Base-by-base conservation (phyloP, 2,113 vertebrate species). In the Nibea albiflora region DNA sequence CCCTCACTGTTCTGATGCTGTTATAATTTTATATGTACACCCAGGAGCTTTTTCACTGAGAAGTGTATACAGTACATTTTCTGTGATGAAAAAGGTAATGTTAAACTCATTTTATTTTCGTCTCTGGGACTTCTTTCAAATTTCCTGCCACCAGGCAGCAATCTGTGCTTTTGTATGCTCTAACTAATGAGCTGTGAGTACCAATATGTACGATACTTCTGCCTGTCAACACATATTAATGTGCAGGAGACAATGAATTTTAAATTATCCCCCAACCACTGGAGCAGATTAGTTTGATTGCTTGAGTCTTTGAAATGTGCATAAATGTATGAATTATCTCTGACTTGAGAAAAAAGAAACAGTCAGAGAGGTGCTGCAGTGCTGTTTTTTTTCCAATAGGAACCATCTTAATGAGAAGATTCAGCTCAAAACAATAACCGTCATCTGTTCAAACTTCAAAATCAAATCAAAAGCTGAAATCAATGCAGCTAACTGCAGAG, bases 191-290 rank as follows among this genome's bases (percentile, higher is more conserved):
- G 31, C 16, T 70, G 24, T 44, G 26, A 67, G 52, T 16, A 35
- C 6, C 6, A 66, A 71, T 39, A 71, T 44, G 69, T 26, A 22
- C 1, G 6, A 68, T 53, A 19, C 26, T 20, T 63, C 50, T 71
- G 65, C 57, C 70, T 50, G 75, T 85, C 81, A 62, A 1, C 65
- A 35, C 62, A 53, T 52, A 80, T 79, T 76, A 78, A 83, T 67
- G 22, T 73, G 54, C 39, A 73, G 54, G 46, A 73, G 69, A 83
- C 65, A 78, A 39, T 81, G 19, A 26, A 68, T 73, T 87, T 79
- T 10, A 82, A 57, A 83, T 80, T 8, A 76, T 69, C 57, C 24
- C 7, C 22, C 8, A 4, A 65, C 50, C 39, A 46, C 17, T 60
- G 28, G 31, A 54, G 35, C 61, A 57, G 24, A 78, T 81, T 73